Evolutionary conservation across 1,140 invertebrate species (phyloP).

Genomic region (Ceratina australensis): DNA sequence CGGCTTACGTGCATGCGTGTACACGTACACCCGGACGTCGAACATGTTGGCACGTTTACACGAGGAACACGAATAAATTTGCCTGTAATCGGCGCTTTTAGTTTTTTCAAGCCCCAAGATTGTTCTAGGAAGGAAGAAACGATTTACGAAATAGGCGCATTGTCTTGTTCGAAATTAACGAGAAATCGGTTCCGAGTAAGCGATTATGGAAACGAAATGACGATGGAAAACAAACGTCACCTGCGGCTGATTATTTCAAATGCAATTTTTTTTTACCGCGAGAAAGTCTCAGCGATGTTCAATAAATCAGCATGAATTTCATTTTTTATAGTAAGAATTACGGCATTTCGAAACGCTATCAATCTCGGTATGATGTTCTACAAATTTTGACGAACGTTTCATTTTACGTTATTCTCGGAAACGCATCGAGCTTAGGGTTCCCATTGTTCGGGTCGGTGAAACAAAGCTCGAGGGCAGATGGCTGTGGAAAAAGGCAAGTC

Average conservation of each 20-base stretch:
- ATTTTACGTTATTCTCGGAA: too few species aligned
- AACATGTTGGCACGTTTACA: constrained; percentile 22
- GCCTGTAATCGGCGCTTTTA: constrained; percentile 11
- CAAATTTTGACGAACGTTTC: too few species aligned
- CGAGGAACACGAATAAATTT: constrained; percentile 36
- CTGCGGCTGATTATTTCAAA: background rate
- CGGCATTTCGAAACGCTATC: too few species aligned
- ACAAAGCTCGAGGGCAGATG: constrained; percentile 33
- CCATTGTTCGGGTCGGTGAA: constrained; percentile 9
- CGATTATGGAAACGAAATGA: constrained; percentile 29
- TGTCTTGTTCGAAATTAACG: too few species aligned
- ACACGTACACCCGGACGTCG: background rate
- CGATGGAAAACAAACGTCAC: background rate
- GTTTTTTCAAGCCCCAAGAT: background rate
- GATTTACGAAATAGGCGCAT: background rate
- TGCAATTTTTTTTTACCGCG: too few species aligned
- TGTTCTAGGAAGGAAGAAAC: background rate
- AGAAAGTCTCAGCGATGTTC: too few species aligned
- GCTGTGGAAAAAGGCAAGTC: constrained; percentile 31
- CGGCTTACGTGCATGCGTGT: background rate
- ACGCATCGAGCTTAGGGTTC: background rate
- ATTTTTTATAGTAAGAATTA: too few species aligned
- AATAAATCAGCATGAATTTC: too few species aligned
- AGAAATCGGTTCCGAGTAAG: constrained; percentile 5
- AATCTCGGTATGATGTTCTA: too few species aligned